Evolutionary conservation across 2,888 invertebrate species (phyloP).

Genomic region (Matsumyia berberina): DNA sequence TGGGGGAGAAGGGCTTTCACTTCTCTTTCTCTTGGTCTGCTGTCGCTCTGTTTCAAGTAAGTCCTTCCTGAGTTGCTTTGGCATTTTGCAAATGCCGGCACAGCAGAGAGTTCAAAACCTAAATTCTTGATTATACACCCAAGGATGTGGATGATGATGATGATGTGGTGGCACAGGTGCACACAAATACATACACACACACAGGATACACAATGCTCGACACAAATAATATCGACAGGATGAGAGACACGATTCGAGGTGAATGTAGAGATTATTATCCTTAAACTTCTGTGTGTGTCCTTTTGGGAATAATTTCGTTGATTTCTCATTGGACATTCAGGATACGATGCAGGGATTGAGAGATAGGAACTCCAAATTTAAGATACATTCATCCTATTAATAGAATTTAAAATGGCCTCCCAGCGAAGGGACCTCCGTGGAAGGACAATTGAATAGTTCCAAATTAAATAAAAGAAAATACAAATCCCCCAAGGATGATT

Average conservation of each 20-base stretch:
- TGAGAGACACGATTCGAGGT: constrained; percentile 17
- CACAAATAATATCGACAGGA: constrained; percentile 11
- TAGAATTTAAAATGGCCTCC: constrained; percentile 59
- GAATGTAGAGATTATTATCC: constrained; percentile 57
- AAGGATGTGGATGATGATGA: constrained; percentile 16
- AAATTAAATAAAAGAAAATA: constrained; percentile 63
- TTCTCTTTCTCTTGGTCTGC: neutral
- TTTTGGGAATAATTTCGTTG: constrained; percentile 58
- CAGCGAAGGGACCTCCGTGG: neutral
- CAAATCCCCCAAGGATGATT: constrained; percentile 34
- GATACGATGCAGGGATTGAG: neutral
- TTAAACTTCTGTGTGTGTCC: constrained; percentile 48
- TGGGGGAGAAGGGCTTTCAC: constrained; percentile 5
- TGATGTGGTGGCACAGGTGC: constrained; percentile 24
- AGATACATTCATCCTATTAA: constrained; percentile 53
- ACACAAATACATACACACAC: neutral
- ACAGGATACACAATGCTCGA: constrained; percentile 11
- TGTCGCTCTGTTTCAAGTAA: constrained; percentile 28
- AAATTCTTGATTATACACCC: constrained; percentile 47
- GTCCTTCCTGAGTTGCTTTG: constrained; percentile 38
- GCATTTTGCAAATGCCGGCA: constrained; percentile 23
- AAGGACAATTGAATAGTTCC: constrained; percentile 63
- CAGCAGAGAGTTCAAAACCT: constrained; percentile 24
- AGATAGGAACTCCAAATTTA: constrained; percentile 31
- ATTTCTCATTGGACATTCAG: constrained; percentile 52